Evolutionary conservation across 2,888 invertebrate genomes (phyloP).

Genomic region (Machimus atricapillus): DNA sequence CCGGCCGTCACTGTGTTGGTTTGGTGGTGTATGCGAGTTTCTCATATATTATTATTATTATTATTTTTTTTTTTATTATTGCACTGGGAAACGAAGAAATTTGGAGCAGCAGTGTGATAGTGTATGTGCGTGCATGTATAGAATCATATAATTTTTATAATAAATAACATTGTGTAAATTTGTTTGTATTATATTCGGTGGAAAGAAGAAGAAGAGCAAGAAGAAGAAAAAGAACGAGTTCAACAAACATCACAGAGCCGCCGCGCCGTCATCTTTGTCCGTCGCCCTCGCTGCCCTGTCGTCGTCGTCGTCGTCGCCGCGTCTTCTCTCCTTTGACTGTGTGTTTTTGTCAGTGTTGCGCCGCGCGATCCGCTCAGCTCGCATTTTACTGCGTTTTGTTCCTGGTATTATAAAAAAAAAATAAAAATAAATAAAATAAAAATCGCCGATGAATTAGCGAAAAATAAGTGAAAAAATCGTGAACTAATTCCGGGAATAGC

Average conservation of each 20-base stretch:
- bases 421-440: not conserved
- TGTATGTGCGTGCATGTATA: conserved; percentile 15
- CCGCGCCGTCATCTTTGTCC: conserved; percentile 37
- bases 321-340: conserved; percentile 11
- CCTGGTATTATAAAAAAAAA: not conserved
- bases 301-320: conserved; percentile 2
- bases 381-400: conserved; percentile 23
- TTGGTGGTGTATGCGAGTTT: conserved; percentile 11
- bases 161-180: conserved; percentile 26
- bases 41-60: not conserved
- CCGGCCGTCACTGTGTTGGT: not conserved
- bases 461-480: not conserved
- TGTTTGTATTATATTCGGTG: conserved; percentile 20
- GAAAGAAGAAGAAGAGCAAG: conserved; percentile 11
- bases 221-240: conserved; percentile 23
- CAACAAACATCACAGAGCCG: conserved; percentile 37
- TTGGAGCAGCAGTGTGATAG: conserved; percentile 12
- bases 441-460: not conserved
- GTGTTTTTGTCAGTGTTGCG: conserved; percentile 7
- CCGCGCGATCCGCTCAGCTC: not conserved
- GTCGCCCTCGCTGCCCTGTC: conserved; percentile 8
- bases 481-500: not conserved
- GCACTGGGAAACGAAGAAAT: conserved; percentile 5
- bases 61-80: not conserved
- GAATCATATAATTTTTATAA: conserved; percentile 13